Evolutionary conservation across 2,797 vertebrate species (phyloP).

Genomic region (Scolopax rusticola): DNA sequence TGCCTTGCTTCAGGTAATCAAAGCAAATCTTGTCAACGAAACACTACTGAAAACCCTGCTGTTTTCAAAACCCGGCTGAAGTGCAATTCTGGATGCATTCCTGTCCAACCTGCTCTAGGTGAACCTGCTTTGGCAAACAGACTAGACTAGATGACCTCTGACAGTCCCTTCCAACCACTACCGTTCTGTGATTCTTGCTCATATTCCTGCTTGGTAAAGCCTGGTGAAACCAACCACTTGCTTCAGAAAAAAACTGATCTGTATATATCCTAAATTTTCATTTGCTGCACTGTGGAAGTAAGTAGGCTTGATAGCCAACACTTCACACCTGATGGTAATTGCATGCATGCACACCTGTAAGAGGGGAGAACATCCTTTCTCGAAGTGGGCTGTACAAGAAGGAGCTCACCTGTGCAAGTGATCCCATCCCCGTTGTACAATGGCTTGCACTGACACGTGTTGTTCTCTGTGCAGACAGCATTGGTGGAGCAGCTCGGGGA

Average conservation of each 20-base stretch:
- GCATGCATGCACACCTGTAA: accelerated
- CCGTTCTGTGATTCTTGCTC: not conserved
- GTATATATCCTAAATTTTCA: not conserved
- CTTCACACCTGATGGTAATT: accelerated
- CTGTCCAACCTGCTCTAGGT: not conserved
- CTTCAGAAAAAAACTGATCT: not conserved
- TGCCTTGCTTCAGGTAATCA: not conserved
- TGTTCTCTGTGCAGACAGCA: slow-evolving; percentile 87
- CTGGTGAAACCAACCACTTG: not conserved
- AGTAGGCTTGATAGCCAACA: not conserved
- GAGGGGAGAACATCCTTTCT: not conserved
- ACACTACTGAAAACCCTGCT: not conserved
- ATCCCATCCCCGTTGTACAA: slow-evolving; percentile 89
- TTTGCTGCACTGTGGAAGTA: not conserved
- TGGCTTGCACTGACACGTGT: slow-evolving; percentile 88
- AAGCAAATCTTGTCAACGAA: not conserved
- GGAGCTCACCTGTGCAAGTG: slow-evolving; percentile 86
- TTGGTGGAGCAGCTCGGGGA: slow-evolving; percentile 85
- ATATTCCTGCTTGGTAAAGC: not conserved
- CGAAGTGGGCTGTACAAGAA: not conserved
- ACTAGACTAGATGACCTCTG: not conserved
- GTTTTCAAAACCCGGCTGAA: not conserved
- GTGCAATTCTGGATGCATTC: not conserved
- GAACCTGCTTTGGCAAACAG: not conserved
- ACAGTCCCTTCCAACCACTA: not conserved